These are phyloP conservation scores for Ornithorhynchus anatinus DNA, from an alignment of 2,113 vertebrate genomes.

Conservation along the genomic window DNA sequence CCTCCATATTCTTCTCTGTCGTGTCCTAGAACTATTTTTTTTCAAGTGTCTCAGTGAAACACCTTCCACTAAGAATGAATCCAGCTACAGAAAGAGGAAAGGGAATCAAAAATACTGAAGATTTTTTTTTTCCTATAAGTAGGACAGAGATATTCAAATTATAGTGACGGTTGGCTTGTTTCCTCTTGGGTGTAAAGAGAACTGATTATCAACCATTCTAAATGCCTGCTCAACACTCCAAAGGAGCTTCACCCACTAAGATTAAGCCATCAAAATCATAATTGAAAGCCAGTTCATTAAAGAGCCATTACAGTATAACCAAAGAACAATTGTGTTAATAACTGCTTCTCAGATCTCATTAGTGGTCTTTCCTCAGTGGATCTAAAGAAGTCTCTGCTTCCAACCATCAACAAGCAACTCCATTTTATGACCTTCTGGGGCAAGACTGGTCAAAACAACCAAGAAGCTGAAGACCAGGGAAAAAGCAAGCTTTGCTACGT, in stretches of 20 bases:
- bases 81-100: constrained; percentile 27
- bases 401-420: too few species aligned
- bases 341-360: too few species aligned
- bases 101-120: background rate
- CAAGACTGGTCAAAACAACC: too few species aligned
- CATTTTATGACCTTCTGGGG: too few species aligned
- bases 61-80: constrained; percentile 57
- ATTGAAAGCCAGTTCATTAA: background rate
- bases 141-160: too few species aligned
- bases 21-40: constrained; percentile 55
- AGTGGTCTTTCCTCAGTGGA: too few species aligned
- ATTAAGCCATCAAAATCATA: background rate
- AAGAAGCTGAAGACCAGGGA: too few species aligned
- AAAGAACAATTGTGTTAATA: too few species aligned
- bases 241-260: background rate
- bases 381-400: too few species aligned
- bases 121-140: background rate
- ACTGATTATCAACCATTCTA: background rate
- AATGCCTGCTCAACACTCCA: background rate
- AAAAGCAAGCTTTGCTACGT: too few species aligned
- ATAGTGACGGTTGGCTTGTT: too few species aligned
- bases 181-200: background rate
- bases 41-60: constrained; percentile 54
- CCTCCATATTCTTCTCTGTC: constrained; percentile 56
- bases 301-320: background rate